A percentile compares a stretch with the other conserved stretches of the same genome.
phyloP scores from a whole-genome alignment of 2,888 invertebrate species.

The Siphonodentalium dalli region DNA sequence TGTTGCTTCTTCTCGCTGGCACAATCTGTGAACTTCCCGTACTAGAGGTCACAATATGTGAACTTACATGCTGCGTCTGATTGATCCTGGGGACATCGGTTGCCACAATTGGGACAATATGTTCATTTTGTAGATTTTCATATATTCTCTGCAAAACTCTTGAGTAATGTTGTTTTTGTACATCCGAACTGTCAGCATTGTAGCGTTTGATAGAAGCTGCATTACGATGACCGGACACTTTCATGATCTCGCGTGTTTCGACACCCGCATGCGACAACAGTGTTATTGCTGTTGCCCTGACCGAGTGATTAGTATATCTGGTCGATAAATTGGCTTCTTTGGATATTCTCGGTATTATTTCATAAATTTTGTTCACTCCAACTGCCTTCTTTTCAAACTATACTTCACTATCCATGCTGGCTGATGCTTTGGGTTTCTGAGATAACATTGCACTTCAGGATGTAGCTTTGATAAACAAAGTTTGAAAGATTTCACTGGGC shows the following conservation, averaged over 20 bases:
- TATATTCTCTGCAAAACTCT: slow-evolving; percentile 8
- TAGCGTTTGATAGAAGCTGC: slow-evolving; percentile 3
- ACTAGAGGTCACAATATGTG: too few relatives aligned
- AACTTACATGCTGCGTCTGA: too few relatives aligned
- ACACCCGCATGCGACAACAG: slow-evolving; percentile 11
- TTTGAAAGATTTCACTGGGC: slow-evolving; percentile 7
- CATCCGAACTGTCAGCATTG: slow-evolving; percentile 10
- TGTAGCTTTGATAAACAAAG: slow-evolving; percentile 11
- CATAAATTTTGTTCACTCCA: slow-evolving; percentile 2
- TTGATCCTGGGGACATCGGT: too few relatives aligned
- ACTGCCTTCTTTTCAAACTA: slow-evolving; percentile 12
- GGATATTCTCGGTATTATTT: slow-evolving; percentile 14
- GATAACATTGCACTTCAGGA: slow-evolving; percentile 1
- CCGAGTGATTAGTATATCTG: slow-evolving; percentile 19
- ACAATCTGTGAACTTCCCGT: too few relatives aligned
- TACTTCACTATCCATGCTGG: neutral
- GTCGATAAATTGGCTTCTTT: slow-evolving; percentile 2
- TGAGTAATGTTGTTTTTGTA: slow-evolving; percentile 9
- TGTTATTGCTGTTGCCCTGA: slow-evolving; percentile 17
- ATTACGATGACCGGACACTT: slow-evolving; percentile 12
- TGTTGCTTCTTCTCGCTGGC: too few relatives aligned
- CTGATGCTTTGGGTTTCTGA: slow-evolving; percentile 2
- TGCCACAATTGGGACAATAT: too few relatives aligned
- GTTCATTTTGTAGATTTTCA: neutral
- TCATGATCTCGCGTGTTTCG: slow-evolving; percentile 14